A percentile compares a stretch with the other conserved stretches of the same genome.
These are phyloP conservation scores for Eupithecia dodoneata DNA, from an alignment of 2,888 invertebrate species.

Conservation along the genomic window DNA sequence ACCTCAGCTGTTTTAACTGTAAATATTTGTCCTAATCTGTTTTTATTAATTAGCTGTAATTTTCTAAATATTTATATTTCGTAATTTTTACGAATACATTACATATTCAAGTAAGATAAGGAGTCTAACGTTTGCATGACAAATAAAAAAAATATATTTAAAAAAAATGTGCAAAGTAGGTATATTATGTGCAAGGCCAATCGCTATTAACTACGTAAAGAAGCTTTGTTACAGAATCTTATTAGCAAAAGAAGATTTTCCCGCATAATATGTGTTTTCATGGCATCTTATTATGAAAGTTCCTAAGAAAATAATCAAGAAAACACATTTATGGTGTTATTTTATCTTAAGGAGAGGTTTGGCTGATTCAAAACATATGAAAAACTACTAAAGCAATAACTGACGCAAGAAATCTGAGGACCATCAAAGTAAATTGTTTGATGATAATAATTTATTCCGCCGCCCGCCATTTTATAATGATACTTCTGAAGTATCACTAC, in stretches of 20 bases:
- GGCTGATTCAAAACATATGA: neutral
- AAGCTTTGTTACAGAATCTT: slow-evolving; percentile 3
- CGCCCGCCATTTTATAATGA: no score
- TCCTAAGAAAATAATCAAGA: neutral
- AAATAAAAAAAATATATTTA: neutral
- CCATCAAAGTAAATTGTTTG: no score
- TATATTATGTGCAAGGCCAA: neutral
- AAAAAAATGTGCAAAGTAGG: no score
- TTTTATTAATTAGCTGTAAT: neutral
- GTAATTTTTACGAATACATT: no score
- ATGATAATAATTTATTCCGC: no score
- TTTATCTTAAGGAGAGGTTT: neutral
- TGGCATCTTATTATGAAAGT: neutral
- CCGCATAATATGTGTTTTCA: neutral
- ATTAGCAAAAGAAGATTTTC: neutral
- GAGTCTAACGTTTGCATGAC: neutral
- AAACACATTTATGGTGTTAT: neutral
- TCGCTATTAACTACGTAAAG: neutral
- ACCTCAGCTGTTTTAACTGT: neutral
- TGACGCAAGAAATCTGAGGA: no score
- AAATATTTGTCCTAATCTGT: neutral
- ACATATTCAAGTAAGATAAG: no score
- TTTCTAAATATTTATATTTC: neutral
- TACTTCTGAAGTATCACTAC: no score
- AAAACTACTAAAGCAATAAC: neutral